phyloP scores from a whole-genome alignment of 2,888 invertebrate species.

The Antheraea assamensis region DNA sequence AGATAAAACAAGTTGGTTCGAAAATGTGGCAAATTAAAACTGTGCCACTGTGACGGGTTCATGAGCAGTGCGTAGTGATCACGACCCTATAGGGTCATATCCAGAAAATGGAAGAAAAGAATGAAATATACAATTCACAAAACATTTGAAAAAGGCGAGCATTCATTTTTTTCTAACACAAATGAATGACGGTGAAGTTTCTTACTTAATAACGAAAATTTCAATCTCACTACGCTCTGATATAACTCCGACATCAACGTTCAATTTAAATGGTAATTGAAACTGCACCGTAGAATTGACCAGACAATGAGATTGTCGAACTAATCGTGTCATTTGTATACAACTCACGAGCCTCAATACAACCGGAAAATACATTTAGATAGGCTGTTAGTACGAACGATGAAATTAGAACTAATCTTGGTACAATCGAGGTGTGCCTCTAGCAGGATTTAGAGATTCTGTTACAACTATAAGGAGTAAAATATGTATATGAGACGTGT shows the following conservation, averaged over 20 bases:
- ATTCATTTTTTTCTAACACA: no score
- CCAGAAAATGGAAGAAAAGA: no score
- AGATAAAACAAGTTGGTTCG: no score
- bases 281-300: slow-evolving; percentile 26
- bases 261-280: slow-evolving; percentile 38
- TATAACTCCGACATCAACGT: slow-evolving; percentile 24
- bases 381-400: slow-evolving; percentile 20
- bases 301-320: slow-evolving; percentile 29
- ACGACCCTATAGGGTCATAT: no score
- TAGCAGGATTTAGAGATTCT: background rate
- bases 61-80: no score
- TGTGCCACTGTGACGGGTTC: no score
- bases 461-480: background rate
- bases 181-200: no score
- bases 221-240: background rate
- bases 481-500: background rate
- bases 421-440: background rate
- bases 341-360: slow-evolving; percentile 31
- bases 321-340: slow-evolving; percentile 42
- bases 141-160: no score
- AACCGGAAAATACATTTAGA: slow-evolving; percentile 27
- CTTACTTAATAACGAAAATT: background rate
- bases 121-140: no score
- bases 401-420: slow-evolving; percentile 13
- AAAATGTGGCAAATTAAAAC: no score